Evolutionary conservation across 2,113 vertebrate genomes (phyloP), one percentile per base, ranked within the genome.

Genomic region (Myotis davidii): DNA sequence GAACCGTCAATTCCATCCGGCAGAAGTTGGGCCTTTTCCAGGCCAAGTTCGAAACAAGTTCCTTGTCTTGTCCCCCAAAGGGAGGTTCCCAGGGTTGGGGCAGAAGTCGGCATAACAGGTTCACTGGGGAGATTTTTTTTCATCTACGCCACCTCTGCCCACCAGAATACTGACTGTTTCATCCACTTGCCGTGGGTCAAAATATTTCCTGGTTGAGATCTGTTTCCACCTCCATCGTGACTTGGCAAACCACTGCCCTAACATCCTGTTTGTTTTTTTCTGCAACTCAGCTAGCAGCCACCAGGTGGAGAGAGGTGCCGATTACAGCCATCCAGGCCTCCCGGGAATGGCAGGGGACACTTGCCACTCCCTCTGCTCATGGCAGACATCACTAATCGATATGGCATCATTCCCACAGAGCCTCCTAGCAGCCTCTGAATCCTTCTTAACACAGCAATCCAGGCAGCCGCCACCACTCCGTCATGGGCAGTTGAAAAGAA

Each of bases 271-370:
- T n/a, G 59, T 1, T 45, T 39, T 21, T 21, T 48, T 16, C 67
- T 67, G 2, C 45, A 77, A 18, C 76, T 88, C 56, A 16, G 3
- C 72, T 54, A 64, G n/a, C 56, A 39, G 72, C 88, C 93, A 70
- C 84, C 54, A 76, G 42, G 21, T 42, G 76, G 64, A 42, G 7
- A 50, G 6, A 50, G 42, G 34, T 20, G 12, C 32, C n/a, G 0
- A 0, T 9, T 4, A 52, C 34, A 8, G 20, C 25, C 54, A 3
- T 0, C 0, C 7, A 6, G 32, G 37, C 3, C 18, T 37, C 2
- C 27, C 2, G 0, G 34, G 29, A 50, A 27, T 3, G 34, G n/a
- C 32, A 16, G 42, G 32, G 25, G 25, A 17, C 25, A 6, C 8
- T 2, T 39, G 18, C 50, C 6, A 16, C 21, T 14, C 17, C 83